A percentile compares a stretch with the other conserved stretches of the same genome.
Evolutionary conservation across 2,888 invertebrate species (phyloP).

Genomic region (Cheiracanthium punctorium): DNA sequence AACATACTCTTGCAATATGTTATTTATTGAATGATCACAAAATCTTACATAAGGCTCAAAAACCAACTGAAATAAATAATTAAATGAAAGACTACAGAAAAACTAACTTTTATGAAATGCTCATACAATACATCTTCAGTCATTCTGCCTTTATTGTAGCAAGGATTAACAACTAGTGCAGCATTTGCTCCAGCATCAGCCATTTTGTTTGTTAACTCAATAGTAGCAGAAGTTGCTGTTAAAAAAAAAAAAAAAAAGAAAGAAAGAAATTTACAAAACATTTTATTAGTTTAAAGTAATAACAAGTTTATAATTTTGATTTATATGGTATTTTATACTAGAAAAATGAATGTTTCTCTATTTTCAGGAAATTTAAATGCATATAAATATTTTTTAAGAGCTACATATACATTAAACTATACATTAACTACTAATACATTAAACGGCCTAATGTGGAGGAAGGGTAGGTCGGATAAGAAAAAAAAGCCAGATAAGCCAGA

Average conservation of each 20-base stretch:
- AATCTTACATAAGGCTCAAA: too few species aligned
- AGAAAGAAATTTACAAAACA: not conserved
- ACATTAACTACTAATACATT: too few species aligned
- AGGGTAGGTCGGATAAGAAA: too few species aligned
- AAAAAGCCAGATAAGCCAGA: too few species aligned
- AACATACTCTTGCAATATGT: too few species aligned
- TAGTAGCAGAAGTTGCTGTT: conserved; percentile 78
- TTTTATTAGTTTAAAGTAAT: not conserved
- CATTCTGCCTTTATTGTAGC: conserved; percentile 79
- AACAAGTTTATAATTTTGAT: not conserved
- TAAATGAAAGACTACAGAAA: not conserved
- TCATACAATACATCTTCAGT: conserved; percentile 75
- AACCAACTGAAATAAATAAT: not conserved
- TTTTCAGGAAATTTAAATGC: too few species aligned
- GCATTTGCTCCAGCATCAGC: conserved; percentile 79
- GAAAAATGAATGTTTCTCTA: too few species aligned
- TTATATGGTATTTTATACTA: too few species aligned
- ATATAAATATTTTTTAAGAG: too few species aligned
- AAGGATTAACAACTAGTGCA: conserved; percentile 79
- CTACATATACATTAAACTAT: too few species aligned
- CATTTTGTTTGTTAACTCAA: conserved; percentile 78
- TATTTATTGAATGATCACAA: too few species aligned
- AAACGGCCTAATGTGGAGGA: too few species aligned
- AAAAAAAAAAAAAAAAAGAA: conserved; percentile 41
- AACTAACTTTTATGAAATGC: conserved; percentile 74